phyloP scores from a whole-genome alignment of 2,113 vertebrate genomes.

The Salvelinus fontinalis region DNA sequence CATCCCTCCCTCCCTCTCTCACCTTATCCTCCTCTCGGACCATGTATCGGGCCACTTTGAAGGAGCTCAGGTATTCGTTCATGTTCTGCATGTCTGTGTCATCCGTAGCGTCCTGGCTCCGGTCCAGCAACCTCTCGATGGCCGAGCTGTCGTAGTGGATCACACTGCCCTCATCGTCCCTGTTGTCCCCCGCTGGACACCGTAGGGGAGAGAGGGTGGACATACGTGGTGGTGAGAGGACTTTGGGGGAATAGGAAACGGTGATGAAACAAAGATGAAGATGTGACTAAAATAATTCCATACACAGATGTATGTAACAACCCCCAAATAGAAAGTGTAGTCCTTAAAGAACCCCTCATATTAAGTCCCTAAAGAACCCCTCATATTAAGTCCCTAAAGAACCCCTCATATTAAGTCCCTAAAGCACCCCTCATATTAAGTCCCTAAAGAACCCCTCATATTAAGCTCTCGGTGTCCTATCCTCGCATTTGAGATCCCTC shows the following conservation, averaged over 20 bases:
- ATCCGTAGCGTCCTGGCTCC: conserved; percentile 91
- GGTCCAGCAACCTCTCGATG: conserved; percentile 90
- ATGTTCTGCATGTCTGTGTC: conserved; percentile 96
- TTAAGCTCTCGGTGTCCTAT: not conserved
- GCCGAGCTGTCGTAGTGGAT: conserved; percentile 94
- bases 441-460: too few relatives aligned
- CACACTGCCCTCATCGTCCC: conserved; percentile 92
- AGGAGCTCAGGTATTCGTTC: conserved; percentile 98
- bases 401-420: too few relatives aligned
- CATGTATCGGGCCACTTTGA: conserved; percentile 96
- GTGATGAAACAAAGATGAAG: not conserved
- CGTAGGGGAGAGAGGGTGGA: not conserved
- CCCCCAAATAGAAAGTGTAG: too few relatives aligned
- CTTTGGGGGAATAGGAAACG: not conserved
- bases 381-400: too few relatives aligned
- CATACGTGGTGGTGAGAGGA: not conserved
- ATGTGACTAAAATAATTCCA: too few relatives aligned
- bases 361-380: too few relatives aligned
- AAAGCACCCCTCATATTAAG: too few relatives aligned
- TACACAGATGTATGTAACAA: too few relatives aligned
- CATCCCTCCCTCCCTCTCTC: conserved; percentile 21
- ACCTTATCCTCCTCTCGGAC: conserved; percentile 97
- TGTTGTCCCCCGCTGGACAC: conserved; percentile 80
- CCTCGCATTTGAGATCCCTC: not conserved
- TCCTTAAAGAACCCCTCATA: too few relatives aligned